Conservation (phyloP, 2,888 invertebrate genomes). For the Dinocampus coccinellae region DNA sequence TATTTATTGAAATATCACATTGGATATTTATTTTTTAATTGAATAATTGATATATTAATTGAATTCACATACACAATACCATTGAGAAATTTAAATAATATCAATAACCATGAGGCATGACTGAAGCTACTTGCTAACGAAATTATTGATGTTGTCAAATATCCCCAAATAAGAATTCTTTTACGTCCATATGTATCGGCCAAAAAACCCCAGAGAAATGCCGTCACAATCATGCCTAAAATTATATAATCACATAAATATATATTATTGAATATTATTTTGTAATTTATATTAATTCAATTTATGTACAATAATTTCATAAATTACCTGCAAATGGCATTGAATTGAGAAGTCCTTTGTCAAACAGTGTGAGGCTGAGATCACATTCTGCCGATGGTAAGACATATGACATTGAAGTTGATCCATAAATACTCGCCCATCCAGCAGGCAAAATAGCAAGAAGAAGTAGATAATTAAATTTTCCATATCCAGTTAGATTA, state of each 20-base stretch:
- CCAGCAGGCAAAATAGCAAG: constrained; percentile 71
- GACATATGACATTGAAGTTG: constrained; percentile 73
- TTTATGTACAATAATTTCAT: too few relatives aligned
- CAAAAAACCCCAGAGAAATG: constrained; percentile 71
- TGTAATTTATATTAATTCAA: too few relatives aligned
- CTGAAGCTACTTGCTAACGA: constrained; percentile 60
- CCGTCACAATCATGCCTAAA: constrained; percentile 71
- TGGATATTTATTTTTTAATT: neutral
- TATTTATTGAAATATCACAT: neutral
- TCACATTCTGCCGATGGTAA: constrained; percentile 73
- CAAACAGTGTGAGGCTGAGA: constrained; percentile 69
- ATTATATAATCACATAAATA: too few relatives aligned
- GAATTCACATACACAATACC: constrained; percentile 61
- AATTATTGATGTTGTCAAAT: constrained; percentile 56
- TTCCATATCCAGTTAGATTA: constrained; percentile 69
- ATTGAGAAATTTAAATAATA: constrained; percentile 63
- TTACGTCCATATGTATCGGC: constrained; percentile 63
- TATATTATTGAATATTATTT: constrained; percentile 24
- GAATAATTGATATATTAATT: neutral
- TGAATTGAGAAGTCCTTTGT: constrained; percentile 74
- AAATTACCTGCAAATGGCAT: constrained; percentile 72
- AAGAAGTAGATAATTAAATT: constrained; percentile 71
- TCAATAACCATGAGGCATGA: constrained; percentile 61
- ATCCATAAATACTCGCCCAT: constrained; percentile 72
- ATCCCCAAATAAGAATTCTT: constrained; percentile 62